These are phyloP conservation scores for Falco punctatus DNA, from an alignment of 2,113 vertebrate species.

Conservation along the genomic window DNA sequence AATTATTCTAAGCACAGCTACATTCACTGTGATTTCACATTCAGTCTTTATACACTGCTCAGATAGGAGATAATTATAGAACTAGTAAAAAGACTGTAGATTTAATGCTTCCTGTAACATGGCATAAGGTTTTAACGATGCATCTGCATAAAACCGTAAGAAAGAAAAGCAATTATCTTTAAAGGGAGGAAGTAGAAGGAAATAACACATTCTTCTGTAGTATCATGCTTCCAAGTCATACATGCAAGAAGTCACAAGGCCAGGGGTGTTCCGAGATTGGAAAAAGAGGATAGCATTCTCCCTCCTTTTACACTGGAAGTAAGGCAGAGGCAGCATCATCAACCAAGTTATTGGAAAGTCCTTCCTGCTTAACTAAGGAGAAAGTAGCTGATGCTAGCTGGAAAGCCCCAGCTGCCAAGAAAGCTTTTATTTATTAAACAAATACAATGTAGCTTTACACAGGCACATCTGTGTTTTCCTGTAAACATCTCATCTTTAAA, in stretches of 20 bases:
- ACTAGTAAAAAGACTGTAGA: not conserved
- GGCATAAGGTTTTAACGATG: not conserved
- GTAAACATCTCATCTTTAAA: not conserved
- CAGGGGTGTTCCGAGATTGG: not conserved
- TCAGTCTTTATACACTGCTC: not conserved
- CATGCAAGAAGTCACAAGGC: not conserved
- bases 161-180: not conserved
- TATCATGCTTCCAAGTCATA: rapidly evolving
- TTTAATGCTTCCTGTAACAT: not conserved
- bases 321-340: not conserved
- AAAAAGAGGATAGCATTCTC: not conserved
- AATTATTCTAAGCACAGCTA: not conserved
- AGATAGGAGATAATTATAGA: not conserved
- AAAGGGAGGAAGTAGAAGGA: not conserved
- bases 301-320: not conserved
- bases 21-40: not conserved
- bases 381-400: not conserved
- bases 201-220: not conserved
- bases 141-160: not conserved
- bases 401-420: not conserved
- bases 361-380: not conserved
- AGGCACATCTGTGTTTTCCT: not conserved
- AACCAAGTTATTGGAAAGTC: too few relatives aligned
- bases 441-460: not conserved
- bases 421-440: not conserved